Evolutionary conservation across 92 coral and sea anemone genomes (phyloP).

Genomic region (Bergia sp.): DNA sequence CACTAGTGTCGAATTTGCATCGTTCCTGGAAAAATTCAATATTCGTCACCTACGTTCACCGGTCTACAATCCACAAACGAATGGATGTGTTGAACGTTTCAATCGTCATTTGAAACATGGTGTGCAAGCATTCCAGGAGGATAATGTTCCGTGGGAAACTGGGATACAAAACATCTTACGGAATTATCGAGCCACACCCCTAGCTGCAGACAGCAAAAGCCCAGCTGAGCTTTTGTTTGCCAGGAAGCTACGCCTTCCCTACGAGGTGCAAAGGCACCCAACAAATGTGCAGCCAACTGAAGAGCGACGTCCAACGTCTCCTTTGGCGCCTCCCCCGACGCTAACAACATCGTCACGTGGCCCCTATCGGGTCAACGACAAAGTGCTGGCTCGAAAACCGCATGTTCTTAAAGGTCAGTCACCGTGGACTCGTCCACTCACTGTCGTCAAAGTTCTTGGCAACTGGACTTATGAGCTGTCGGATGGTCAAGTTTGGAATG

Average conservation of each 20-base stretch:
- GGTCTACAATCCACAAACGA: neutral
- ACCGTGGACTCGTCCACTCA: neutral
- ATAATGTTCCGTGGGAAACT: neutral
- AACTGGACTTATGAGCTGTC: neutral
- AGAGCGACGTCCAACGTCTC: neutral
- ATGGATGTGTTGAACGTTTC: neutral
- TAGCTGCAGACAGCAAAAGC: neutral
- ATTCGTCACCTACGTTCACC: neutral
- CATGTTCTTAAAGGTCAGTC: neutral
- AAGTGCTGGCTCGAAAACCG: neutral
- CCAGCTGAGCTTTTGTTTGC: neutral
- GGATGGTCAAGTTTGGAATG: neutral
- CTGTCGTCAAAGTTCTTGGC: neutral
- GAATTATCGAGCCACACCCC: neutral
- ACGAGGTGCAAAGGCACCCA: neutral
- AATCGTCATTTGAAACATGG: neutral
- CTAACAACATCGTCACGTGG: neutral
- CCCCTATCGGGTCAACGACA: neutral
- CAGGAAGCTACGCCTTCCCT: neutral
- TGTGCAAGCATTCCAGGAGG: neutral
- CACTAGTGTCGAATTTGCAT: neutral
- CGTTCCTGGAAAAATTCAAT: neutral
- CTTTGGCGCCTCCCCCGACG: neutral
- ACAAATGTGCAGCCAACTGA: neutral
- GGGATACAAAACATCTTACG: neutral